Conservation (phyloP, 2,113 vertebrate species). For the Plotosus lineatus region DNA sequence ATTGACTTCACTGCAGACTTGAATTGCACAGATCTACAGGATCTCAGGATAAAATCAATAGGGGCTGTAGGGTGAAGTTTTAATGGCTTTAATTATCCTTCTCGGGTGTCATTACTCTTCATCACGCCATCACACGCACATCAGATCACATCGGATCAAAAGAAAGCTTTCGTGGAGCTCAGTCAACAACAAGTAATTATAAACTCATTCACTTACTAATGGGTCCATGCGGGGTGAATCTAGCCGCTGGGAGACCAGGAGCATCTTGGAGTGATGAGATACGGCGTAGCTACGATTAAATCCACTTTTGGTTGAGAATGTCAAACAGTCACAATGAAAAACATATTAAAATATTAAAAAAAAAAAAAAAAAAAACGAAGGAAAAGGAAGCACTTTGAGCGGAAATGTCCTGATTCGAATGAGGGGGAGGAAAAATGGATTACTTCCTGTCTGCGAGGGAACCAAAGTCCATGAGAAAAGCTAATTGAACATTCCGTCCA, state of each 20-base stretch:
- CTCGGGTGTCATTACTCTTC: background rate
- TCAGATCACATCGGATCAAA: background rate
- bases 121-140: background rate
- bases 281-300: conserved; percentile 69
- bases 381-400: background rate
- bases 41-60: background rate
- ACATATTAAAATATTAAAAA: conserved; percentile 17
- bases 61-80: conserved; percentile 10
- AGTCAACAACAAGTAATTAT: conserved; percentile 34
- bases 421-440: too few relatives aligned
- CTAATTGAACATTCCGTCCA: conserved; percentile 69
- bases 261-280: conserved; percentile 73
- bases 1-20: background rate
- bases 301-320: conserved; percentile 73
- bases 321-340: conserved; percentile 61
- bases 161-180: conserved; percentile 16
- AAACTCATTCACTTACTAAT: conserved; percentile 60
- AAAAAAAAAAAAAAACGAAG: conserved; percentile 1
- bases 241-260: conserved; percentile 81
- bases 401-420: background rate
- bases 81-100: background rate
- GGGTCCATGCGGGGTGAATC: conserved; percentile 81
- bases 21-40: background rate
- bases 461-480: conserved; percentile 19
- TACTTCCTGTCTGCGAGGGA: background rate